Base-by-base conservation (phyloP, 1,140 invertebrate genomes). In the Brachionus plicatilis region DNA sequence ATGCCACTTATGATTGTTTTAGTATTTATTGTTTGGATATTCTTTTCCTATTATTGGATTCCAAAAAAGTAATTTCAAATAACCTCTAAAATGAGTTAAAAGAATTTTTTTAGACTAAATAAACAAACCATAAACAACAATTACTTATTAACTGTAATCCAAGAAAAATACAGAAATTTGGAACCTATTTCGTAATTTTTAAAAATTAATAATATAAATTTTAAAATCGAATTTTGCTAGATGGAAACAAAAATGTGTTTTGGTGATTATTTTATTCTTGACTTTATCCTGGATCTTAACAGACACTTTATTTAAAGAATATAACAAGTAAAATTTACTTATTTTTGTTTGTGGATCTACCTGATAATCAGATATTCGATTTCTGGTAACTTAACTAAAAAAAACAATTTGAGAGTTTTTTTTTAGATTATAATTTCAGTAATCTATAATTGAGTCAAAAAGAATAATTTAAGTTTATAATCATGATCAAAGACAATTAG, bases 131-230 rank as follows among this genome's bases (percentile, higher is more conserved):
- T 6, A 5, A 8, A 56, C 6, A 60, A 41, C 12, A 53, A 65
- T n/a, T 5, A 37, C 6, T 60, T 80, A 37, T 41, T 29, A 37
- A 43, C 41, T 17, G 8, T 80, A 20, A 9, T 80, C 29, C 9
- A 65, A 60, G n/a, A 65, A 80, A 80, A 60, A 37, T 79, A 56
- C 17, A 17, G 56, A n/a, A 41, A 56, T 14, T 79, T 79, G n/a
- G 76, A 53, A 56, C 50, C 56, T 11, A 60, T 80, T 20, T 37
- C 7, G 76, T 80, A 37, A 60, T 50, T 76, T 43, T 43, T 27
- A 17, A 3, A 29, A 53, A 27, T 37, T 65, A 20, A 14, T 8
- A 60, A 80, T 24, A 1, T 24, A 24, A 41, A 60, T 80, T 37
- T 27, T 27, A 29, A 29, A 29, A 29, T 29, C 1, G 2, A 45